phyloP scores from a whole-genome alignment of 1,140 invertebrate genomes.

The Drosophila arawakana region DNA sequence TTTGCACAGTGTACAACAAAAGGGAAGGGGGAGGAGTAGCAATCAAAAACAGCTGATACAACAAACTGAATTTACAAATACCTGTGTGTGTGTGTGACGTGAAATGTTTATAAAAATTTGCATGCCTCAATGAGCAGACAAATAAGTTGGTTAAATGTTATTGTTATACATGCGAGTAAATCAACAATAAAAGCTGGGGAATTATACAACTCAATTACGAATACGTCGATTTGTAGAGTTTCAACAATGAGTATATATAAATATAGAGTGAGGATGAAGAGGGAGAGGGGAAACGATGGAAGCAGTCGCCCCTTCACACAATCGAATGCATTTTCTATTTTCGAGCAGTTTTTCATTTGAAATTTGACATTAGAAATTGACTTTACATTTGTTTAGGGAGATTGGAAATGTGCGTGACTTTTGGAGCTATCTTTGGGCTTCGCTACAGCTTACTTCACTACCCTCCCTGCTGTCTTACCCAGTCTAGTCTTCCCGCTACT shows the following conservation, averaged over 20 bases:
- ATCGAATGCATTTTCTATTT: slow-evolving; percentile 68
- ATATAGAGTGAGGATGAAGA: background rate
- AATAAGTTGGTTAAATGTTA: slow-evolving; percentile 71
- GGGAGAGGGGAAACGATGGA: background rate
- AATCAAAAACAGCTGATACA: slow-evolving; percentile 19
- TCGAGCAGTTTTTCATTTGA: slow-evolving; percentile 48
- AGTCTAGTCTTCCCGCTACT: background rate
- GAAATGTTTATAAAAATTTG: slow-evolving; percentile 57
- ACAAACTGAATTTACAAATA: background rate
- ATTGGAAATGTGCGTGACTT: slow-evolving; percentile 31
- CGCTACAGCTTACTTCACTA: background rate
- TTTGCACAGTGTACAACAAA: slow-evolving; percentile 26
- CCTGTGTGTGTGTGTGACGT: slow-evolving; percentile 8
- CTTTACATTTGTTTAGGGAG: slow-evolving; percentile 28
- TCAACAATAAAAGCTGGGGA: slow-evolving; percentile 20
- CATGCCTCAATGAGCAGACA: slow-evolving; percentile 66
- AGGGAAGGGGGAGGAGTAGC: background rate
- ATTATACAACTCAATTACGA: slow-evolving; percentile 71
- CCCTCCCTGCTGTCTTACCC: background rate
- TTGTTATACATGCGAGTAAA: slow-evolving; percentile 41
- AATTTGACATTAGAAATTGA: slow-evolving; percentile 43
- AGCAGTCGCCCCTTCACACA: slow-evolving; percentile 31
- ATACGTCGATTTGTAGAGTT: slow-evolving; percentile 20
- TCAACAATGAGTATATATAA: slow-evolving; percentile 17
- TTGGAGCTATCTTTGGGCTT: slow-evolving; percentile 1